These are phyloP conservation scores for Pandion haliaetus DNA, from an alignment of 2,113 vertebrate genomes.

Conservation along the genomic window DNA sequence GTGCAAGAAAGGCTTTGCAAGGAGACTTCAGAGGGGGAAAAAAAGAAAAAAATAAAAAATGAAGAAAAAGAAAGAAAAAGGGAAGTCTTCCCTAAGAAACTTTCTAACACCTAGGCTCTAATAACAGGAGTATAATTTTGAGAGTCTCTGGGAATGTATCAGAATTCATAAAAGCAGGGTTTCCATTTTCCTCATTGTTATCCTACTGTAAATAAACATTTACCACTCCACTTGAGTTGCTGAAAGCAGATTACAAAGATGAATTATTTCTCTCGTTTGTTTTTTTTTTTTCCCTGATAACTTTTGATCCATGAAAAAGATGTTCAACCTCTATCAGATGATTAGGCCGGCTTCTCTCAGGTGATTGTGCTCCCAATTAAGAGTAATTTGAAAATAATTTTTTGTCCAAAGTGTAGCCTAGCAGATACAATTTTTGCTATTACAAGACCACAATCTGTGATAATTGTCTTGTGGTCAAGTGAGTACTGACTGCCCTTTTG, in stretches of 20 bases:
- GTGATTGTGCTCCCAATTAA: neutral
- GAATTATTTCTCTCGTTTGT: neutral
- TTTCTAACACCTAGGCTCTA: neutral
- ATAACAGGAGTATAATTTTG: neutral
- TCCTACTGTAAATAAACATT: neutral
- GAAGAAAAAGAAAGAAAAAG: neutral
- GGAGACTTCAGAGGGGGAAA: neutral
- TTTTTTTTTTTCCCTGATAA: neutral
- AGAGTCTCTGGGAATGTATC: neutral
- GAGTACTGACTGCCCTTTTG: neutral
- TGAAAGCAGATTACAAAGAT: neutral
- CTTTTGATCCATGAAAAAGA: neutral
- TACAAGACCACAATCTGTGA: neutral
- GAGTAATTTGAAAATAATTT: neutral
- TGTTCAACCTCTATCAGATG: neutral
- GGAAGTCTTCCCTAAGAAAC: neutral
- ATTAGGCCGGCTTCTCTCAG: neutral
- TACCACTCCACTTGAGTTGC: neutral
- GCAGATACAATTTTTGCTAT: neutral
- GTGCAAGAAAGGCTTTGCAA: neutral
- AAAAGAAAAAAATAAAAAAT: neutral
- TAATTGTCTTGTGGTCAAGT: fast-evolving
- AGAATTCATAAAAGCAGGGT: neutral
- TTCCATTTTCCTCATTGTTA: neutral
- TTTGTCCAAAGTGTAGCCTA: neutral